These are phyloP conservation scores for Eonycteris spelaea DNA, from an alignment of 2,113 vertebrate species.

Conservation along the genomic window DNA sequence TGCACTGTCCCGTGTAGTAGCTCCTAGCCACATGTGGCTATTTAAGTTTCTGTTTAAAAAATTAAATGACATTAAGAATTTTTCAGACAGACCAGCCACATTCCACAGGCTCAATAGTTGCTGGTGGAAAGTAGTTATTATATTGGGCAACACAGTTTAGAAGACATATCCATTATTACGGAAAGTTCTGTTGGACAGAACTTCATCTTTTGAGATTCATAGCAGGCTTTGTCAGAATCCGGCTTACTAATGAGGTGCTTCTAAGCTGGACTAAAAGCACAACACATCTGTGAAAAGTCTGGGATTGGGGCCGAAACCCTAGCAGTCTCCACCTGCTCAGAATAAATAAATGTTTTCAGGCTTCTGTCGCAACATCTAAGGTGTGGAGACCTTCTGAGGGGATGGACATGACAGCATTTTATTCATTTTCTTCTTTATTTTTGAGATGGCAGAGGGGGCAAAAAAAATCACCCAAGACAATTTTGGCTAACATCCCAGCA, in stretches of 20 bases:
- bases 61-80: not conserved
- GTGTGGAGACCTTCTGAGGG: not conserved
- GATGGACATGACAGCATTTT: conserved; percentile 26
- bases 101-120: not conserved
- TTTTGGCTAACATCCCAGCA: conserved; percentile 26
- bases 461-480: not conserved
- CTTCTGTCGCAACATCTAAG: not conserved
- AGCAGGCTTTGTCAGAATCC: not conserved
- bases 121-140: not conserved
- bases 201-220: conserved; percentile 16
- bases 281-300: not conserved
- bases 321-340: not conserved
- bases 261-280: not conserved
- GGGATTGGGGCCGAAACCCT: fast-evolving
- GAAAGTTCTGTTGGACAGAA: not conserved
- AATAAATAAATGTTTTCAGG: not conserved
- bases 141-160: not conserved
- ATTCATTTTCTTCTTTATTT: conserved; percentile 54
- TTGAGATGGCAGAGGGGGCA: not conserved
- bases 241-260: not conserved
- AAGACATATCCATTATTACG: not conserved
- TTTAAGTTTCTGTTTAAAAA: not conserved
- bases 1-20: too few species aligned
- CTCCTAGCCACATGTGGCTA: fast-evolving
- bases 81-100: not conserved